Evolutionary conservation across 1,140 invertebrate species (phyloP).

Genomic region (Nixonia krombeini): DNA sequence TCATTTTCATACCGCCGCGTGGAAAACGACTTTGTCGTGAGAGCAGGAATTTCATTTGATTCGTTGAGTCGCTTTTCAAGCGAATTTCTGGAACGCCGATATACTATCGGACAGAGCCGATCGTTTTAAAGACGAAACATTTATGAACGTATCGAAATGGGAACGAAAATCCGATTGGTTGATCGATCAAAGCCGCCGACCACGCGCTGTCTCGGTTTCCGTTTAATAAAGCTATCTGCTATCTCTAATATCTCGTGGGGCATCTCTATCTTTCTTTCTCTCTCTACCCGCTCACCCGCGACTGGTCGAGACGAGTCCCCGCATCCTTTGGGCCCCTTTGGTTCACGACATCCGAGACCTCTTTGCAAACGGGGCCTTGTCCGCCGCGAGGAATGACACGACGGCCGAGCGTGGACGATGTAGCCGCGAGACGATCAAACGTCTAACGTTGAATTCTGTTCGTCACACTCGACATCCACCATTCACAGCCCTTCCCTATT

Average conservation of each 20-base stretch:
- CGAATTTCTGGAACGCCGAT: too few relatives aligned
- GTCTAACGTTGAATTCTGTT: slow-evolving; percentile 14
- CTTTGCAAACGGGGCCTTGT: slow-evolving; percentile 64
- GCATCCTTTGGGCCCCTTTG: slow-evolving; percentile 37
- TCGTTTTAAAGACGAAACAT: too few relatives aligned
- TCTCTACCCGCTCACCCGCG: slow-evolving; percentile 24
- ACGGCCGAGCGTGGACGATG: slow-evolving; percentile 52
- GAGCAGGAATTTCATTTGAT: too few relatives aligned
- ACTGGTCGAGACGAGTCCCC: slow-evolving; percentile 35
- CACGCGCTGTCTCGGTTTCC: slow-evolving; percentile 15
- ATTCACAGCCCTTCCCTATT: slow-evolving; percentile 43
- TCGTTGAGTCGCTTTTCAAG: too few relatives aligned
- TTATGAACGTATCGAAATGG: slow-evolving; percentile 21
- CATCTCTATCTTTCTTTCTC: too few relatives aligned
- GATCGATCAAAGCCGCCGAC: slow-evolving; percentile 62
- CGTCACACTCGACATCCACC: slow-evolving; percentile 29
- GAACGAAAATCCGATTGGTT: slow-evolving; percentile 28
- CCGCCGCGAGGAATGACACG: slow-evolving; percentile 59
- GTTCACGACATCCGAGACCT: slow-evolving; percentile 54
- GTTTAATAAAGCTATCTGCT: slow-evolving; percentile 19
- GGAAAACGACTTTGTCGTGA: too few relatives aligned
- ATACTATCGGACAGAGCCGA: too few relatives aligned
- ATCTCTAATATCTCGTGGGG: slow-evolving; percentile 11
- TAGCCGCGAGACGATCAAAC: slow-evolving; percentile 47
- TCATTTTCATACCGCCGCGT: too few relatives aligned